phyloP scores from a whole-genome alignment of 2,888 invertebrate genomes.

The Nipponacmea schrenckii region DNA sequence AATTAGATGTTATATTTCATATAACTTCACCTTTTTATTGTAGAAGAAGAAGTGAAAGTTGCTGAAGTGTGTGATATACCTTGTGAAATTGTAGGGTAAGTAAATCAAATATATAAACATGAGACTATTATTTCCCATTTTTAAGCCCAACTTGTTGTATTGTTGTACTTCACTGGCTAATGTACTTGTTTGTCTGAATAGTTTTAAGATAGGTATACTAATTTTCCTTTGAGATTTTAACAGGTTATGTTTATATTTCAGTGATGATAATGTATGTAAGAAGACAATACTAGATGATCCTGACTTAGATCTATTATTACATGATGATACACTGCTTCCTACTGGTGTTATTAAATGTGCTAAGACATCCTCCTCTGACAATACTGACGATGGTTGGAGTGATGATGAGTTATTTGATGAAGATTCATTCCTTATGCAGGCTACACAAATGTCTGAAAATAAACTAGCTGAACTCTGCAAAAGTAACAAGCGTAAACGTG shows the following conservation, averaged over 20 bases:
- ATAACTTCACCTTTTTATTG: no score
- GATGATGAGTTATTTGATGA: constrained; percentile 52
- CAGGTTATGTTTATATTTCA: neutral
- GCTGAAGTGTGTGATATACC: no score
- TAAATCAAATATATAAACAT: no score
- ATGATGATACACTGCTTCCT: neutral
- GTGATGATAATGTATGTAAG: neutral
- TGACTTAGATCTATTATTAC: neutral
- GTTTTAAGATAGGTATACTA: no score
- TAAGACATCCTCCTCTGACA: neutral
- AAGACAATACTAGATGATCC: neutral
- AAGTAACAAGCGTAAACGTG: constrained; percentile 21
- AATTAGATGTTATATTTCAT: no score
- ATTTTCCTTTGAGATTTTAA: no score
- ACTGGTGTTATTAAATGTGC: neutral
- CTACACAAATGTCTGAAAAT: constrained; percentile 40
- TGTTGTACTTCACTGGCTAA: no score
- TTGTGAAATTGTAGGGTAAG: no score
- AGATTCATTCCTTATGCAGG: constrained; percentile 48
- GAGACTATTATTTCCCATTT: no score
- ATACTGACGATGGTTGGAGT: constrained; percentile 39
- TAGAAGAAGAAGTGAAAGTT: no score
- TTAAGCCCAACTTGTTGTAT: no score
- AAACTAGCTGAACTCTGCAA: neutral
- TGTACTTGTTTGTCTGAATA: no score